These are phyloP conservation scores for Melieria picta DNA, from an alignment of 2,888 invertebrate genomes.

Conservation along the genomic window DNA sequence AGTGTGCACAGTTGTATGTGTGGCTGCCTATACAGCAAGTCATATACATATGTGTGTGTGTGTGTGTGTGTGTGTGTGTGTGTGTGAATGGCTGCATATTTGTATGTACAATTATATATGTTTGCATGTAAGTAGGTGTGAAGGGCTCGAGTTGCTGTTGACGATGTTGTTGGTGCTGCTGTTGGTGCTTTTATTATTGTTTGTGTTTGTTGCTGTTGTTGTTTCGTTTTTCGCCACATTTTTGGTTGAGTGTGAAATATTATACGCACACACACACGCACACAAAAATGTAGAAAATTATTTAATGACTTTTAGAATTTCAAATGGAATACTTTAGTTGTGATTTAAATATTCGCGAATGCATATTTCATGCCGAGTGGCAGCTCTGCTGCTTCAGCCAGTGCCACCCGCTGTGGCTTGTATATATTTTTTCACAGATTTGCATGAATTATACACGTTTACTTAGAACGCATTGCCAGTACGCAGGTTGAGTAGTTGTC, in stretches of 20 bases:
- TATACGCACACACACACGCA: too few species aligned
- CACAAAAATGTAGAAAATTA: conserved; percentile 59
- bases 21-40: conserved; percentile 12
- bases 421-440: too few species aligned
- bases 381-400: conserved; percentile 3
- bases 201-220: background rate
- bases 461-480: too few species aligned
- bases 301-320: conserved; percentile 59
- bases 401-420: too few species aligned
- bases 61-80: background rate
- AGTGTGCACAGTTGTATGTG: conserved; percentile 15
- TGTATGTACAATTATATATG: conserved; percentile 21
- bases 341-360: conserved; percentile 39
- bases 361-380: conserved; percentile 38
- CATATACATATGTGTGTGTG: background rate
- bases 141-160: background rate
- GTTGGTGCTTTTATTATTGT: too few species aligned
- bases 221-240: background rate
- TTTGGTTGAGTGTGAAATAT: conserved; percentile 37
- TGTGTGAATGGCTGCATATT: background rate
- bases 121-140: background rate
- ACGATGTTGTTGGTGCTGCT: conserved; percentile 24
- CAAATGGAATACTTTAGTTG: conserved; percentile 56
- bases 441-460: too few species aligned
- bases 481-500: too few species aligned